Conservation (phyloP, 2,888 invertebrate genomes). For the Mimachlamys varia region DNA sequence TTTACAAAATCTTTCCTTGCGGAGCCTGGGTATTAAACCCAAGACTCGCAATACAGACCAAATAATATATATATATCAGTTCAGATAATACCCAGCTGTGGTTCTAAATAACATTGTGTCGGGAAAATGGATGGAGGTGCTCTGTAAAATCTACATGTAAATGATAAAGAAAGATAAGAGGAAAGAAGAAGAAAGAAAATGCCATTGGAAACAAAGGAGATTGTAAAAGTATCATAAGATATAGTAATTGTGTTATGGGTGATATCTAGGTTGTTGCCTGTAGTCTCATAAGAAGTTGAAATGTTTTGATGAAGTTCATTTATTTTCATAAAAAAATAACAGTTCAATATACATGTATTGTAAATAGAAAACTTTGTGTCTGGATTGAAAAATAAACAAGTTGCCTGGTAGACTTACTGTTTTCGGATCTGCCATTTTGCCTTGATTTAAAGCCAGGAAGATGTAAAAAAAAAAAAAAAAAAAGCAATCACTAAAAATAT, state of each 20-base stretch:
- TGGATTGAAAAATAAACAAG: not conserved
- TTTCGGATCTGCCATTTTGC: constrained; percentile 11
- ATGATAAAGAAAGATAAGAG: not conserved
- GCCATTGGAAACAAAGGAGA: constrained; percentile 25
- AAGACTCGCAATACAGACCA: not conserved
- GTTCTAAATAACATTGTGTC: not conserved
- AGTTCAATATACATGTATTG: not conserved
- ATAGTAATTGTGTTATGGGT: too few relatives aligned
- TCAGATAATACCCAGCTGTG: not conserved
- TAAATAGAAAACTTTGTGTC: not conserved
- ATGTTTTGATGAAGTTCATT: not conserved
- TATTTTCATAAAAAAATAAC: not conserved
- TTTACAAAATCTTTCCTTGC: not conserved
- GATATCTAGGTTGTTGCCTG: not conserved
- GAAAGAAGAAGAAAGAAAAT: not conserved
- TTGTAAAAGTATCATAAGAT: not conserved
- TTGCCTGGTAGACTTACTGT: not conserved
- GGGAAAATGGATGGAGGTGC: not conserved
- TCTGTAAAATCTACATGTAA: not conserved
- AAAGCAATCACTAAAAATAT: not conserved
- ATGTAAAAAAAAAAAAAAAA: not conserved
- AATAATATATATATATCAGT: too few relatives aligned
- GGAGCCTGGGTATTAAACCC: not conserved
- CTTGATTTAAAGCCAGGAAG: not conserved
- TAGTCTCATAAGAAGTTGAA: not conserved